These are phyloP conservation scores for Chironomus riparius DNA, from an alignment of 2,888 invertebrate species.

Conservation along the genomic window DNA sequence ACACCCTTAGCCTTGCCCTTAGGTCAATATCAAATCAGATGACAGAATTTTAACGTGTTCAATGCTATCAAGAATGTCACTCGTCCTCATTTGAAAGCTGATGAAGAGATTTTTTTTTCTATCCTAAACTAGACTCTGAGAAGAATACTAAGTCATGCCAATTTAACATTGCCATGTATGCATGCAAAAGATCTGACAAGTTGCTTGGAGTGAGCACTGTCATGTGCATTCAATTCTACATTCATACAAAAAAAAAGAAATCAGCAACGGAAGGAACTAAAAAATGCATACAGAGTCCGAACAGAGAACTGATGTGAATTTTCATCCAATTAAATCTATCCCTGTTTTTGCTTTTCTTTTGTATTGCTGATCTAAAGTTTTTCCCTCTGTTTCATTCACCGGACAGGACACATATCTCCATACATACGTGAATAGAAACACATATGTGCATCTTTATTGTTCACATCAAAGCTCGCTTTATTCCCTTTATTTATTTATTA, in stretches of 20 bases:
- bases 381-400: background rate
- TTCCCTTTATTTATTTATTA: conserved; percentile 1
- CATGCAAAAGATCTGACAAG: background rate
- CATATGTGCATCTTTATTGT: background rate
- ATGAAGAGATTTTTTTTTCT: no score
- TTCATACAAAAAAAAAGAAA: background rate
- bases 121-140: no score
- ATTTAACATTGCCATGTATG: no score
- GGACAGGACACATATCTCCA: no score
- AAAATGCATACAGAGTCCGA: background rate
- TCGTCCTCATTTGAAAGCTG: no score
- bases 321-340: background rate
- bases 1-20: no score
- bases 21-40: no score
- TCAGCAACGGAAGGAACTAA: background rate
- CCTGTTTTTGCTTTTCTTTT: background rate
- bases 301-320: background rate
- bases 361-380: no score
- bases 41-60: no score
- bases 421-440: no score
- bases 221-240: background rate
- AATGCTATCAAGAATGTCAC: no score
- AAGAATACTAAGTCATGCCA: no score
- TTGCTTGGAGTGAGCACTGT: background rate
- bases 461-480: conserved; percentile 3